These are phyloP conservation scores for Crotalus horridus DNA, from an alignment of 2,113 vertebrate species.

Conservation along the genomic window DNA sequence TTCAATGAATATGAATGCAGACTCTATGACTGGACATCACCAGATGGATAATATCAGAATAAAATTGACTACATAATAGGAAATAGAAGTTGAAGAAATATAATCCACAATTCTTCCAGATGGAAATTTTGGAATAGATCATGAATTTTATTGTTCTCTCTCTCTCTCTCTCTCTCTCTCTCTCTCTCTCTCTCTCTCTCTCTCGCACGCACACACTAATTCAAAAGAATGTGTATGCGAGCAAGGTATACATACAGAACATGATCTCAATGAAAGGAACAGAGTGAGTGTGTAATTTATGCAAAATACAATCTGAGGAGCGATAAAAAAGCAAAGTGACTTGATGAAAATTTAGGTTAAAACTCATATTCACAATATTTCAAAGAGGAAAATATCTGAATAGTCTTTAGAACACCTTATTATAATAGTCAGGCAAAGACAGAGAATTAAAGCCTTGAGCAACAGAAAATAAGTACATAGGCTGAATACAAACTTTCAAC, in stretches of 20 bases:
- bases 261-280: neutral
- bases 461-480: neutral
- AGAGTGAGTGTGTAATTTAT: neutral
- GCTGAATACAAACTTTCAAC: neutral
- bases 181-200: too few relatives aligned
- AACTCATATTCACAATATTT: neutral
- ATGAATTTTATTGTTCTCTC: neutral
- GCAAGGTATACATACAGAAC: neutral
- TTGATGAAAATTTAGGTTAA: neutral
- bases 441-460: neutral
- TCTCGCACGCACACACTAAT: neutral
- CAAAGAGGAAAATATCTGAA: neutral
- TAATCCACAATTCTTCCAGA: neutral
- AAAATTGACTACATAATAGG: neutral
- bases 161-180: accelerated
- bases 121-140: neutral
- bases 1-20: neutral
- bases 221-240: neutral
- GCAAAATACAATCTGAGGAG: neutral
- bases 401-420: neutral
- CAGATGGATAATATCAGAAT: neutral
- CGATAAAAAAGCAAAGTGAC: neutral
- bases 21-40: neutral
- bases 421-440: neutral
- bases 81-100: neutral